Percentiles rank a stretch among this genome's conserved stretches.
Conservation (phyloP, 1,140 invertebrate species). For the Geopemphigus sp. region DNA sequence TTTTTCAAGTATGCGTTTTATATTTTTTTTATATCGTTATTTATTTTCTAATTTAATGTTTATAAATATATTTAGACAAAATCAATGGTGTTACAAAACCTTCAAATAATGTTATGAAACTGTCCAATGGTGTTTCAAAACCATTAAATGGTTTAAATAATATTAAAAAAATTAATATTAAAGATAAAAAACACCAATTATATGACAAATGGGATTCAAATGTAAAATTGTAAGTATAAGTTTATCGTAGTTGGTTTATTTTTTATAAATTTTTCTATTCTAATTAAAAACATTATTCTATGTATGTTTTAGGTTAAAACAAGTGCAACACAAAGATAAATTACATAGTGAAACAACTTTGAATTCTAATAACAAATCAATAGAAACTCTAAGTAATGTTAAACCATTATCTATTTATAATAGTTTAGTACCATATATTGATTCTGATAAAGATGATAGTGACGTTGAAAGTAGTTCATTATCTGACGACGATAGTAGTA, state of each 20-base stretch:
- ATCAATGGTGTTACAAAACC: conserved; percentile 17
- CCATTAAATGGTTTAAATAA: conserved; percentile 24
- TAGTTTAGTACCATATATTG: conserved; percentile 48
- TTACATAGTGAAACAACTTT: neutral
- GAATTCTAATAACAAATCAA: neutral
- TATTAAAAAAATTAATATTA: conserved; percentile 25
- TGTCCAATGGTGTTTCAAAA: conserved; percentile 21
- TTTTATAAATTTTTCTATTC: too few relatives aligned
- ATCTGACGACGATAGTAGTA: conserved; percentile 19
- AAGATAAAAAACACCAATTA: conserved; percentile 29
- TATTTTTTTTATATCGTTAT: conserved; percentile 8
- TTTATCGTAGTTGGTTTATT: neutral
- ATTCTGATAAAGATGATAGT: conserved; percentile 45
- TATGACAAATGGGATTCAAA: conserved; percentile 45
- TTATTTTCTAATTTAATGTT: neutral
- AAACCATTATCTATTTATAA: conserved; percentile 13
- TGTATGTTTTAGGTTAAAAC: conserved; percentile 22
- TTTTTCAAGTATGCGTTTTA: conserved; percentile 44
- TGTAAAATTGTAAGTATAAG: conserved; percentile 16
- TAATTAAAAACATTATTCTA: neutral
- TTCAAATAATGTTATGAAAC: too few relatives aligned
- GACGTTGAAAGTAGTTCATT: conserved; percentile 43
- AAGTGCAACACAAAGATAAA: conserved; percentile 31
- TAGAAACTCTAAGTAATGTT: neutral
- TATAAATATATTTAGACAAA: conserved; percentile 9